Percentiles rank a stretch among this genome's conserved stretches.
Evolutionary conservation across 2,113 vertebrate genomes (phyloP).

Genomic region (Colaptes auratus): DNA sequence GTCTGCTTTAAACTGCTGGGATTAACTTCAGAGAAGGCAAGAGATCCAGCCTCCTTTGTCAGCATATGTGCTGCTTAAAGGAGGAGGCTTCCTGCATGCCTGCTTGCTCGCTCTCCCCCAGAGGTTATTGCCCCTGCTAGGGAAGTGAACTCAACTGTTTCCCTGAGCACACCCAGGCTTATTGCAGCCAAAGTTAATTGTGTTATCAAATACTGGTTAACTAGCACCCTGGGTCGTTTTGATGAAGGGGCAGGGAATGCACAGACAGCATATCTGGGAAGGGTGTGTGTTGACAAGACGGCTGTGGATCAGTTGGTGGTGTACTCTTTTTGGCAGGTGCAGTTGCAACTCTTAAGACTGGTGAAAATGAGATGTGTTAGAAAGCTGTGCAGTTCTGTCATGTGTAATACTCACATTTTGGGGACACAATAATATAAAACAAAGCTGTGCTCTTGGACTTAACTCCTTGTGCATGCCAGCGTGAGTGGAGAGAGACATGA

Average conservation of each 20-base stretch:
- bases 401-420: background rate
- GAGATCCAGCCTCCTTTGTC: conserved; percentile 26
- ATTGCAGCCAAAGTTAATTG: background rate
- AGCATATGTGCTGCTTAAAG: conserved; percentile 33
- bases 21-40: conserved; percentile 50
- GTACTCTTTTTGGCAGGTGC: background rate
- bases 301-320: background rate
- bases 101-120: background rate
- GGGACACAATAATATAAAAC: background rate
- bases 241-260: background rate
- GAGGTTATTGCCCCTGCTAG: background rate
- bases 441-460: background rate
- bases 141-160: background rate
- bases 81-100: background rate
- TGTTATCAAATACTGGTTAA: background rate
- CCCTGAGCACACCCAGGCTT: background rate
- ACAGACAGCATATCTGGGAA: background rate
- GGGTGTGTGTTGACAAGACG: background rate
- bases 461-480: background rate
- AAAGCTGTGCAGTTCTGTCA: background rate
- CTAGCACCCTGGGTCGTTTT: background rate
- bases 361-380: fast-evolving
- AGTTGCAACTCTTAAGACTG: background rate
- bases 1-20: conserved; percentile 42
- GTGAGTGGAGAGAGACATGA: background rate